These are phyloP conservation scores for Mesocricetus auratus DNA, from an alignment of 2,113 vertebrate species.

Conservation along the genomic window DNA sequence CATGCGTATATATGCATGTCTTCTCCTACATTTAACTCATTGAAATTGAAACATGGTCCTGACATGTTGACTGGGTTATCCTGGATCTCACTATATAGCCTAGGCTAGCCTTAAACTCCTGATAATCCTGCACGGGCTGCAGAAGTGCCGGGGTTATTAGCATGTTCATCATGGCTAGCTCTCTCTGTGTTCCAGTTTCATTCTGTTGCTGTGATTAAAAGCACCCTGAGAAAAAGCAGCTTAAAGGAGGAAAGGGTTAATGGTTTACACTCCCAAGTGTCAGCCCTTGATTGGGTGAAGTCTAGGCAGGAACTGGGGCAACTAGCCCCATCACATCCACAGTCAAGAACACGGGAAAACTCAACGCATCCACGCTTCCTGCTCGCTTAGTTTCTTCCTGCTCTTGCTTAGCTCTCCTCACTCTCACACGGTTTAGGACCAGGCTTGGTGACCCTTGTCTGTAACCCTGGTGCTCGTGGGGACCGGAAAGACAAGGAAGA, in stretches of 20 bases:
- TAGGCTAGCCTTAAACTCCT: not conserved
- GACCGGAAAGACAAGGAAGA: not conserved
- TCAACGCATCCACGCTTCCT: not conserved
- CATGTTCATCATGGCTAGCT: not conserved
- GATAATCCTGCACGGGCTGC: not conserved
- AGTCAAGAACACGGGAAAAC: not conserved
- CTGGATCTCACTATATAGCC: not conserved
- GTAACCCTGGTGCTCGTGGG: not conserved
- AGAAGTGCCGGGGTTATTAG: not conserved
- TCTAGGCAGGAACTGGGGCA: not conserved
- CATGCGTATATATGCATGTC: not conserved
- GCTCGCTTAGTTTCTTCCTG: not conserved
- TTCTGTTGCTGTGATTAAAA: not conserved
- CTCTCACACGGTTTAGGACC: not conserved
- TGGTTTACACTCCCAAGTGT: too few relatives aligned
- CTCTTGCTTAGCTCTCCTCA: not conserved
- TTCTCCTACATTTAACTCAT: not conserved
- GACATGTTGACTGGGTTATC: not conserved
- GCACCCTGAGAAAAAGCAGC: not conserved
- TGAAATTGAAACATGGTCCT: not conserved
- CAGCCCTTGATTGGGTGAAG: not conserved
- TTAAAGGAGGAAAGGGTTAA: not conserved
- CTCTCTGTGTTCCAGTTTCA: not conserved
- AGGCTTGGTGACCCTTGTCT: not conserved
- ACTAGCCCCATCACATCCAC: not conserved